Base-by-base conservation (phyloP, 2,888 invertebrate genomes). In the Orgyia antiqua region DNA sequence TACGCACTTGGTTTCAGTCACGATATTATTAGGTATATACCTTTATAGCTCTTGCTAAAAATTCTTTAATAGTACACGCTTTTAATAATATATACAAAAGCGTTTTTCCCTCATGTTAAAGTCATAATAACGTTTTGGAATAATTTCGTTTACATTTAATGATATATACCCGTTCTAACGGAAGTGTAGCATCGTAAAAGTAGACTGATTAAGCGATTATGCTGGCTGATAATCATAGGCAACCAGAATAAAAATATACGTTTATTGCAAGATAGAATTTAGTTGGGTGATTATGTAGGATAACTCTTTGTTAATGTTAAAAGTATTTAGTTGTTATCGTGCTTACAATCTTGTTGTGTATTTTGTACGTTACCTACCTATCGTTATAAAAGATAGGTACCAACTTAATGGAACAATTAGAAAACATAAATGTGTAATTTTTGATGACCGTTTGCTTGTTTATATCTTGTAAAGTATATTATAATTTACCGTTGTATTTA, bases 181-280 rank as follows among this genome's bases (percentile, higher is more conserved):
- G 37, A 43, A 37, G 30, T 37, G 9, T 19, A 31, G 10, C 20
- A 29, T 26, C 32, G 32, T 37, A 33, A 36, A 37, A 36, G 28
- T 33, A 31, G 27, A 26, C 34, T 35, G 39, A 39, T 43, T 43
- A 33, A 39, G 37, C 36, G 36, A 43, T 43, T 43, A 33, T 24
- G 20, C 24, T 31, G 24, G 25, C 18, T 35, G 35, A 37, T 38
- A 43, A 40, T 40, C 24, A 39, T 34, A 39, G 34, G 28, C 26
- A 36, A 21, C 24, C 23, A 32, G 15, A 35, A 23, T 24, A 27
- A 5, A 17, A 13, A 29, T 10, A 15, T 32, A 37, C 28, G 19
- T 23, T 33, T 35, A 37, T 31, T 40, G 37, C 31, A 35, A 35
- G 13, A 26, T 12, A 31, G 24, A 25, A 27, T 31, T 39, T 18